Evolutionary conservation across 2,797 vertebrate genomes (phyloP).

Genomic region (Passerculus sandwichensis): DNA sequence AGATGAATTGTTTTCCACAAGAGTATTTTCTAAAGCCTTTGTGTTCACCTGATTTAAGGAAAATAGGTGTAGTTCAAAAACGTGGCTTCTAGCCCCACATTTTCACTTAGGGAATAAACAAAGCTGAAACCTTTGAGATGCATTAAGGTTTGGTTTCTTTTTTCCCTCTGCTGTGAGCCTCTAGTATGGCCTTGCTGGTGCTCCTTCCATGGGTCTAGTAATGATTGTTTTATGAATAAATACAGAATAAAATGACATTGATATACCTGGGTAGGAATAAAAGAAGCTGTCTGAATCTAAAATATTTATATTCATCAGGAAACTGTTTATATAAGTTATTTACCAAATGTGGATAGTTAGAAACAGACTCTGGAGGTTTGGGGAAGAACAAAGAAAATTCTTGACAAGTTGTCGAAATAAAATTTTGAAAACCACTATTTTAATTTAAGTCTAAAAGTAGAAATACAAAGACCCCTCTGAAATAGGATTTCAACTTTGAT

Average conservation of each 20-base stretch:
- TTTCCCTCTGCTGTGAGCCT: background rate
- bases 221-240: background rate
- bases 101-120: background rate
- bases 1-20: background rate
- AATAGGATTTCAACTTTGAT: background rate
- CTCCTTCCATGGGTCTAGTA: background rate
- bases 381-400: background rate
- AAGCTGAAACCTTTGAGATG: background rate
- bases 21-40: background rate
- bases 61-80: background rate
- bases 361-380: background rate
- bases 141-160: background rate
- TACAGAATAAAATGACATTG: background rate
- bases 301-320: background rate
- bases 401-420: background rate
- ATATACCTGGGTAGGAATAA: background rate
- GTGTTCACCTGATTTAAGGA: background rate
- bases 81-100: fast-evolving
- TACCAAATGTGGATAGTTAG: background rate
- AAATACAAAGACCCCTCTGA: background rate
- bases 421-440: background rate
- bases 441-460: background rate
- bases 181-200: background rate
- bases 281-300: background rate
- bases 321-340: background rate